Evolutionary conservation across 2,113 vertebrate genomes (phyloP).

Genomic region (Paracanthobrama guichenoti): DNA sequence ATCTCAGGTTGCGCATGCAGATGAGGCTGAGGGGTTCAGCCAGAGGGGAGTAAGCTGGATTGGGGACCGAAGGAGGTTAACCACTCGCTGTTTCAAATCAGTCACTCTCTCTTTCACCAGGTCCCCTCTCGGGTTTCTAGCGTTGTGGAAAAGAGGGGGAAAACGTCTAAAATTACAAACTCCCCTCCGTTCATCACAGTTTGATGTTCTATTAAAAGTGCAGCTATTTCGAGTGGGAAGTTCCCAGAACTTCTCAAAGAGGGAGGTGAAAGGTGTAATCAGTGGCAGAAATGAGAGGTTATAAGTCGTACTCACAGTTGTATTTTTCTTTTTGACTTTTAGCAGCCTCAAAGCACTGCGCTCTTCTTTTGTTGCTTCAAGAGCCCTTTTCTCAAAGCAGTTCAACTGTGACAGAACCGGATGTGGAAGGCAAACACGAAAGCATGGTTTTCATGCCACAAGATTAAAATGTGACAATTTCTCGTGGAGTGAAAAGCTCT

Average conservation of each 20-base stretch:
- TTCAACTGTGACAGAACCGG: neutral
- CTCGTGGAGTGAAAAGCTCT: no score
- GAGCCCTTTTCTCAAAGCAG: constrained; percentile 31
- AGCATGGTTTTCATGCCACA: neutral
- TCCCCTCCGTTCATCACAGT: constrained; percentile 34
- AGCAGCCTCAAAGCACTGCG: constrained; percentile 25
- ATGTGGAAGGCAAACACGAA: constrained; percentile 7
- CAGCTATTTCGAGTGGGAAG: constrained; percentile 33
- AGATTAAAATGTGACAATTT: no score
- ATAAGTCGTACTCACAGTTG: neutral
- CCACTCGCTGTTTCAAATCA: constrained; percentile 41
- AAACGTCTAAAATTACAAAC: constrained; percentile 49
- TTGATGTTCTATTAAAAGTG: constrained; percentile 47
- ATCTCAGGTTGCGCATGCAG: constrained; percentile 49
- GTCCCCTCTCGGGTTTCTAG: constrained; percentile 36
- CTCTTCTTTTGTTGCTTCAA: constrained; percentile 44
- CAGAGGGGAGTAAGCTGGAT: constrained; percentile 30
- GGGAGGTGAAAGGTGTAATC: constrained; percentile 51
- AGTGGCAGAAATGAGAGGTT: constrained; percentile 45
- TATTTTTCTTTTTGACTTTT: constrained; percentile 41
- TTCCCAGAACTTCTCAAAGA: constrained; percentile 28
- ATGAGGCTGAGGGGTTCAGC: constrained; percentile 50
- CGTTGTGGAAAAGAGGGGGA: neutral
- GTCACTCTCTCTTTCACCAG: constrained; percentile 15
- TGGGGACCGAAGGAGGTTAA: constrained; percentile 37